Conservation (phyloP, 2,888 invertebrate genomes). For the Acanthosoma haemorrhoidale region DNA sequence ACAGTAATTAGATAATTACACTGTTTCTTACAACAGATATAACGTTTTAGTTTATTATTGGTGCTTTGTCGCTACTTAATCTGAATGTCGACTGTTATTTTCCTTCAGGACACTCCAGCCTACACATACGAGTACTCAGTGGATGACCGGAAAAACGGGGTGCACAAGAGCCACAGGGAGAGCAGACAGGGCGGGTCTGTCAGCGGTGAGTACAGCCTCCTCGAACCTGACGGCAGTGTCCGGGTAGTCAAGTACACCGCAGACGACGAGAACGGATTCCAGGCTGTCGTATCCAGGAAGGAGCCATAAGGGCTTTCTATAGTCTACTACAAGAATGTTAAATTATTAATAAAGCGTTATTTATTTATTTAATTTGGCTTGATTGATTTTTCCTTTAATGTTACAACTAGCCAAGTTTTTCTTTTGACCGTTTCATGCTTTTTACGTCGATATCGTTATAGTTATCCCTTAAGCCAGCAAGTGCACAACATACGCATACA, state of each 20-base stretch:
- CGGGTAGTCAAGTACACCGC: slow-evolving; percentile 26
- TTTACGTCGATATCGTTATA: too few species aligned
- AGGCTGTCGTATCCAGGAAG: background rate
- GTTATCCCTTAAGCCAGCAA: too few species aligned
- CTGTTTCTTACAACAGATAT: background rate
- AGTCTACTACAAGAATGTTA: too few species aligned
- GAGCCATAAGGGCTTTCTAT: background rate
- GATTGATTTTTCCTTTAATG: too few species aligned
- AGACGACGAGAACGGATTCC: slow-evolving; percentile 25
- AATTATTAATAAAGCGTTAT: too few species aligned
- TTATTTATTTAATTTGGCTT: too few species aligned
- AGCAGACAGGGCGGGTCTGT: slow-evolving; percentile 27
- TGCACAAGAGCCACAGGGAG: slow-evolving; percentile 30
- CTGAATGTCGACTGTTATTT: too few species aligned
- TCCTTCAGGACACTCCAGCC: slow-evolving; percentile 17
- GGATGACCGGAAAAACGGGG: slow-evolving; percentile 33
- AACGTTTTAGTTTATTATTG: background rate
- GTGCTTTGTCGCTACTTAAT: background rate
- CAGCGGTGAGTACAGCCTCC: slow-evolving; percentile 30
- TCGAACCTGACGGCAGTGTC: slow-evolving; percentile 29
- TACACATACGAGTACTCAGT: slow-evolving; percentile 34
- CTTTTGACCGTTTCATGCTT: too few species aligned
- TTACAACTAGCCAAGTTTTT: too few species aligned
- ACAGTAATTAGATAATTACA: too few species aligned
- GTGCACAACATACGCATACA: too few species aligned